A percentile compares a stretch with the other conserved stretches of the same genome.
Conservation (phyloP, 23 tunicate genomes). For the Aplidium turbinatum region DNA sequence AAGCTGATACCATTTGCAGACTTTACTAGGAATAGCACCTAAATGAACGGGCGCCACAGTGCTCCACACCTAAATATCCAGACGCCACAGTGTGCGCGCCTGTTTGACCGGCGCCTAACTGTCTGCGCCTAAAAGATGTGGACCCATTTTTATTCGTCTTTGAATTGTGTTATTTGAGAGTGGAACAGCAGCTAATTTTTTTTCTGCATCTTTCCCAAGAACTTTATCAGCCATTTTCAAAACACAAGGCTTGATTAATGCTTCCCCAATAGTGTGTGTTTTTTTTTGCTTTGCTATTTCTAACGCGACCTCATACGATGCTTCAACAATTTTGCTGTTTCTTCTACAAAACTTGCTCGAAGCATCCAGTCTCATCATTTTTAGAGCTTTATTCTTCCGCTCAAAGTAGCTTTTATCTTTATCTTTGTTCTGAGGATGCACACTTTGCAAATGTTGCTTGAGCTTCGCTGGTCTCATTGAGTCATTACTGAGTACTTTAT, state of each 20-base stretch:
- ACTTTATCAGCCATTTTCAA: slow-evolving; percentile 60
- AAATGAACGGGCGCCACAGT: too few relatives aligned
- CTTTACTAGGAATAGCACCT: too few relatives aligned
- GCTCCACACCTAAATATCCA: too few relatives aligned
- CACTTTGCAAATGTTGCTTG: too few relatives aligned
- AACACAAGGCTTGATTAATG: slow-evolving; percentile 68
- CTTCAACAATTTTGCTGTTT: slow-evolving; percentile 46
- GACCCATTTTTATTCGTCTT: too few relatives aligned
- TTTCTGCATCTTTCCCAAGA: slow-evolving; percentile 66
- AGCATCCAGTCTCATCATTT: slow-evolving; percentile 75
- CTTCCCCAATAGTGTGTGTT: slow-evolving; percentile 46
- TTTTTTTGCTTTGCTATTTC: slow-evolving; percentile 64
- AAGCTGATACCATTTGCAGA: too few relatives aligned
- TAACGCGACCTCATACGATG: slow-evolving; percentile 55
- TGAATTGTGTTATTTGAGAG: too few relatives aligned
- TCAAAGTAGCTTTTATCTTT: slow-evolving; percentile 40
- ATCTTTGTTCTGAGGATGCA: too few relatives aligned
- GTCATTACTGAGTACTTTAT: slow-evolving; percentile 54
- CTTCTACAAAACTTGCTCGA: slow-evolving; percentile 23
- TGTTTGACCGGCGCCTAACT: too few relatives aligned
- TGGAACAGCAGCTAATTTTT: too few relatives aligned
- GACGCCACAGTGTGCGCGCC: too few relatives aligned
- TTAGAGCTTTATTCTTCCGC: slow-evolving; percentile 46
- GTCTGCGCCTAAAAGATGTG: too few relatives aligned
- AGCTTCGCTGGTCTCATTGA: slow-evolving; percentile 65